These are phyloP conservation scores for Halotydeus destructor DNA, from an alignment of 1,140 invertebrate genomes.

Conservation along the genomic window DNA sequence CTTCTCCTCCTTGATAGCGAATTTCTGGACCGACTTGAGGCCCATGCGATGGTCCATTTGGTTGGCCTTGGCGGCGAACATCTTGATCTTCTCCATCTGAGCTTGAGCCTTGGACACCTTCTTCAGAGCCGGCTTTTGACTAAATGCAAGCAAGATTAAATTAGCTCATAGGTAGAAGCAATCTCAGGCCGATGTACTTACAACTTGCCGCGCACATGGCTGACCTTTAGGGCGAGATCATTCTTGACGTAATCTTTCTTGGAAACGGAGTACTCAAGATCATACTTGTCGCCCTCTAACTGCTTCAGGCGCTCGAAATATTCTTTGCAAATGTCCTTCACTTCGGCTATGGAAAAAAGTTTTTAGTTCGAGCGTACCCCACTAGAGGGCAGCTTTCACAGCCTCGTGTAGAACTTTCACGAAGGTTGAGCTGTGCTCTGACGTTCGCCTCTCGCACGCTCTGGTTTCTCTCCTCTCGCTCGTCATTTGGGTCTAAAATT, in stretches of 20 bases:
- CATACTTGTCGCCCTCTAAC: constrained; percentile 94
- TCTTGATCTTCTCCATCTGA: constrained; percentile 40
- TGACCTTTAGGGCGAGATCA: constrained; percentile 98
- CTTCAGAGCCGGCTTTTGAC: constrained; percentile 93
- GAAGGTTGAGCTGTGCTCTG: too few species aligned
- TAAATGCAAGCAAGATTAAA: too few species aligned
- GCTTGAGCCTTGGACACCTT: constrained; percentile 99
- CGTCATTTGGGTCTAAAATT: too few species aligned
- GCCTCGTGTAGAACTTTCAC: too few species aligned
- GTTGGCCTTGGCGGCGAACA: constrained; percentile 42
- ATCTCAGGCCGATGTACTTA: constrained; percentile 41
- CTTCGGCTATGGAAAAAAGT: constrained; percentile 86
- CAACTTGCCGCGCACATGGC: constrained; percentile 99
- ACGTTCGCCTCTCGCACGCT: too few species aligned
- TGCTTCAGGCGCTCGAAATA: constrained; percentile 70
- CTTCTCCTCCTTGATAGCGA: not conserved
- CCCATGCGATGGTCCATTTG: constrained; percentile 6
- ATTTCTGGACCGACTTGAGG: constrained; percentile 4
- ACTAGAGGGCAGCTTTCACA: too few species aligned
- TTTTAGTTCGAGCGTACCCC: too few species aligned
- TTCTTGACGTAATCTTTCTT: constrained; percentile 92
- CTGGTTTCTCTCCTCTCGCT: too few species aligned
- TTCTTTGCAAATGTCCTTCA: constrained; percentile 84
- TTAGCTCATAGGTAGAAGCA: constrained; percentile 3
- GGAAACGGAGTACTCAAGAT: constrained; percentile 86